phyloP scores from a whole-genome alignment of 1,140 invertebrate genomes.

The Calliopsis andreniformis region DNA sequence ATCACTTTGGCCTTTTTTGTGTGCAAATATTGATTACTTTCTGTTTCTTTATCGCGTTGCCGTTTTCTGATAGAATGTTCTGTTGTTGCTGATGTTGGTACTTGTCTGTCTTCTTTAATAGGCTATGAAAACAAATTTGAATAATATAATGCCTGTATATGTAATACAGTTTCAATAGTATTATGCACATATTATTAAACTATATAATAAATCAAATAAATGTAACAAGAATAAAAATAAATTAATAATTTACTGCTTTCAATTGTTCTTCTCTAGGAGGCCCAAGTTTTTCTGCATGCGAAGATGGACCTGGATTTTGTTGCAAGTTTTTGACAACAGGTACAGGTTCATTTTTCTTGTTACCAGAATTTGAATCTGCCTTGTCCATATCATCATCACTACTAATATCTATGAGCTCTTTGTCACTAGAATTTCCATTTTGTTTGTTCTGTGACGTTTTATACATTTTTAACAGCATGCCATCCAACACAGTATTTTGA shows the following conservation, averaged over 20 bases:
- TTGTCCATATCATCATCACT: constrained; percentile 79
- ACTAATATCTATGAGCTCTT: constrained; percentile 81
- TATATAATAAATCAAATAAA: constrained; percentile 6
- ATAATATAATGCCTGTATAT: background rate
- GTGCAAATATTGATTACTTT: constrained; percentile 59
- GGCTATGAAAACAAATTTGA: constrained; percentile 46
- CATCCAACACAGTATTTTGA: constrained; percentile 61
- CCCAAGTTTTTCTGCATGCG: background rate
- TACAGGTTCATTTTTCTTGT: constrained; percentile 15
- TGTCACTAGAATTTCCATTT: constrained; percentile 79
- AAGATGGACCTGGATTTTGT: constrained; percentile 6
- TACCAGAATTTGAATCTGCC: constrained; percentile 46
- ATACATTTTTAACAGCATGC: constrained; percentile 72
- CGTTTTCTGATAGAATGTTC: constrained; percentile 76
- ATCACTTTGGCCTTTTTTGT: constrained; percentile 69
- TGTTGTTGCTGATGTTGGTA: background rate
- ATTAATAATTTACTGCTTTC: constrained; percentile 31
- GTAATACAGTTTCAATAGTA: background rate
- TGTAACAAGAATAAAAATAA: background rate
- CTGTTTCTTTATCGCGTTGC: constrained; percentile 75
- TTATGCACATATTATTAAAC: background rate
- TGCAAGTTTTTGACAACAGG: background rate
- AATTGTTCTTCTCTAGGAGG: constrained; percentile 6
- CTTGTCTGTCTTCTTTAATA: constrained; percentile 24
- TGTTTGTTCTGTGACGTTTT: constrained; percentile 69